Conservation (phyloP, 2,113 vertebrate genomes). For the Heptranchias perlo region DNA sequence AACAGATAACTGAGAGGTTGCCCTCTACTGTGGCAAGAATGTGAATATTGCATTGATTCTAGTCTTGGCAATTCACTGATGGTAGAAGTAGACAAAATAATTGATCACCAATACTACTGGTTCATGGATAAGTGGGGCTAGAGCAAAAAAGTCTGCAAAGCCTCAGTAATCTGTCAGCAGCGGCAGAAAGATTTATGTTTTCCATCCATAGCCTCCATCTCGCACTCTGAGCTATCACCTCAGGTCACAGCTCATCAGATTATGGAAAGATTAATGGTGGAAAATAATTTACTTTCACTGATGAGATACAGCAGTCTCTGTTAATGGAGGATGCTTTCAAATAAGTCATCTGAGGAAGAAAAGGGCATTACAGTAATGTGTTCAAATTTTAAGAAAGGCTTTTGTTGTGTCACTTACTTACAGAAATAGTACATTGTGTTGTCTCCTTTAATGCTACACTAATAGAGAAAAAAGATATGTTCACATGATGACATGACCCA, state of each 20-base stretch:
- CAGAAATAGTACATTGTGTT: not conserved
- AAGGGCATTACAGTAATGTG: not conserved
- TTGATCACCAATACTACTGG: not conserved
- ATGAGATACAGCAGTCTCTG: not conserved
- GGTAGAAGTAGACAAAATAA: slow-evolving; percentile 22
- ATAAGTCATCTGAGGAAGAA: slow-evolving; percentile 15
- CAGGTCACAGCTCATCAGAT: slow-evolving; percentile 32
- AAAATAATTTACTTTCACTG: slow-evolving; percentile 36
- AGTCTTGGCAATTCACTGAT: not conserved
- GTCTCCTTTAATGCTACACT: not conserved
- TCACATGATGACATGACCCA: not conserved
- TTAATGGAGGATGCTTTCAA: slow-evolving; percentile 19
- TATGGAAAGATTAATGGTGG: slow-evolving; percentile 26
- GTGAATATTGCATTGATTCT: not conserved
- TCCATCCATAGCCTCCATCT: not conserved
- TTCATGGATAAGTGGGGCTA: slow-evolving; percentile 5
- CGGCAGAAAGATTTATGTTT: slow-evolving; percentile 32
- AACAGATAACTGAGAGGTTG: not conserved
- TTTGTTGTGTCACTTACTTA: not conserved
- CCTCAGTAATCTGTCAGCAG: slow-evolving; percentile 19
- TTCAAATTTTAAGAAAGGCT: not conserved
- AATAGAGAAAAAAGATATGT: not conserved
- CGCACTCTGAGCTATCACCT: not conserved
- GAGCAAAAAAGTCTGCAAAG: slow-evolving; percentile 7
- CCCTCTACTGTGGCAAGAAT: not conserved